phyloP scores from a whole-genome alignment of 2,888 invertebrate genomes.

The Luperina testacea region DNA sequence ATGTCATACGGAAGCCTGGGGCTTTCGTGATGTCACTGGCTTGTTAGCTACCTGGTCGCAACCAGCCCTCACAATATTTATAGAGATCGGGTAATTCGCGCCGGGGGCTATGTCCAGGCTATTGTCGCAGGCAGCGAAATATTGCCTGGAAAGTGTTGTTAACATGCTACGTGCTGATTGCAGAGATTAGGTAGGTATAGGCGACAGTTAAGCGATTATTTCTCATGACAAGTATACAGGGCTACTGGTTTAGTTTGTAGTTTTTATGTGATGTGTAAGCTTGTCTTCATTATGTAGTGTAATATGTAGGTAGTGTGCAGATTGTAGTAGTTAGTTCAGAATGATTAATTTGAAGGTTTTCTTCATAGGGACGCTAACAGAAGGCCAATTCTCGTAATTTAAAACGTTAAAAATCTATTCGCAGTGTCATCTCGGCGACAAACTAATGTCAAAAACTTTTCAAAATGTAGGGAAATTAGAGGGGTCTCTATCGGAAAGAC shows the following conservation, averaged over 20 bases:
- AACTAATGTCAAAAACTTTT: too few relatives aligned
- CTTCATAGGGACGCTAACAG: background rate
- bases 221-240: conserved; percentile 23
- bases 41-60: conserved; percentile 66
- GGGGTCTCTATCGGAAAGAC: too few relatives aligned
- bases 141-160: conserved; percentile 39
- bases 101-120: conserved; percentile 43
- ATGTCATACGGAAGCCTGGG: conserved; percentile 41
- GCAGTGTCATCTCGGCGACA: too few relatives aligned
- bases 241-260: conserved; percentile 2
- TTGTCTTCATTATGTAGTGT: background rate
- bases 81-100: conserved; percentile 56
- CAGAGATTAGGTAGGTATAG: conserved; percentile 26
- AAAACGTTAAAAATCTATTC: too few relatives aligned
- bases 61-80: conserved; percentile 67
- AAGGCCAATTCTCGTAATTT: too few relatives aligned
- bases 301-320: background rate
- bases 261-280: background rate
- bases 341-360: background rate
- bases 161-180: conserved; percentile 50
- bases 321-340: background rate
- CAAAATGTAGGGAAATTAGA: too few relatives aligned
- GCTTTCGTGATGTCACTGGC: conserved; percentile 50
- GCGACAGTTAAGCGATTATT: conserved; percentile 39
- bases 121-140: conserved; percentile 52